These are phyloP conservation scores for Sapayoa aenigma DNA, from an alignment of 2,113 vertebrate species.

Conservation along the genomic window DNA sequence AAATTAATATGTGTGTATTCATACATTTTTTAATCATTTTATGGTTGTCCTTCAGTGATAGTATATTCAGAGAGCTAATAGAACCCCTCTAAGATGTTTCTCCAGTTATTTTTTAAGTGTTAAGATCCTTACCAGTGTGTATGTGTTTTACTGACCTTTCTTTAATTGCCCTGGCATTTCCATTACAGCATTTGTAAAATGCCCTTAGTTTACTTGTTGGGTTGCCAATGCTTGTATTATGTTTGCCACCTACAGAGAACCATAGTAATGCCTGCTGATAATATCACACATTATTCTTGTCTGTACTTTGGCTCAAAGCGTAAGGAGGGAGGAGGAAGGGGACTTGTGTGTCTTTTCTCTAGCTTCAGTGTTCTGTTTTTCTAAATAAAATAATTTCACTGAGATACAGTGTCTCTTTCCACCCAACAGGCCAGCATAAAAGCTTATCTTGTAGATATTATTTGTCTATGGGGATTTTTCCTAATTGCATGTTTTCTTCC, in stretches of 20 bases:
- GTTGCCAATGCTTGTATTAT: slow-evolving; percentile 7
- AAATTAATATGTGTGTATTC: background rate
- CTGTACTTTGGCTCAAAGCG: slow-evolving; percentile 1
- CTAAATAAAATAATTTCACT: background rate
- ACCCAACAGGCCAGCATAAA: background rate
- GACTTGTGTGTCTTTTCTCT: background rate
- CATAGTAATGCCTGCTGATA: background rate
- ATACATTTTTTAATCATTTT: background rate
- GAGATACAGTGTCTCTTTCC: background rate
- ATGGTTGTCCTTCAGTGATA: background rate
- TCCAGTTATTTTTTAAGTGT: background rate
- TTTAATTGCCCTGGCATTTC: slow-evolving; percentile 10
- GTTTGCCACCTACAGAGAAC: background rate
- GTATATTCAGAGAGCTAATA: background rate
- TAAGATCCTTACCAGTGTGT: background rate
- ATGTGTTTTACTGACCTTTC: slow-evolving; percentile 24
- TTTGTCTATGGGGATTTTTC: background rate
- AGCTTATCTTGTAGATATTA: background rate
- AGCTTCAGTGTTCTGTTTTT: background rate
- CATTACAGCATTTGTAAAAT: slow-evolving; percentile 34
- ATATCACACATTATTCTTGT: slow-evolving; percentile 26
- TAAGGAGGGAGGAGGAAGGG: too few relatives aligned
- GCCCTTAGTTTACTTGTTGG: slow-evolving; percentile 53
- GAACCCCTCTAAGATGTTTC: background rate
- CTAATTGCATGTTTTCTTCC: background rate